These are phyloP conservation scores for Pelochelys cantorii DNA, from an alignment of 2,797 vertebrate genomes.

Conservation along the genomic window DNA sequence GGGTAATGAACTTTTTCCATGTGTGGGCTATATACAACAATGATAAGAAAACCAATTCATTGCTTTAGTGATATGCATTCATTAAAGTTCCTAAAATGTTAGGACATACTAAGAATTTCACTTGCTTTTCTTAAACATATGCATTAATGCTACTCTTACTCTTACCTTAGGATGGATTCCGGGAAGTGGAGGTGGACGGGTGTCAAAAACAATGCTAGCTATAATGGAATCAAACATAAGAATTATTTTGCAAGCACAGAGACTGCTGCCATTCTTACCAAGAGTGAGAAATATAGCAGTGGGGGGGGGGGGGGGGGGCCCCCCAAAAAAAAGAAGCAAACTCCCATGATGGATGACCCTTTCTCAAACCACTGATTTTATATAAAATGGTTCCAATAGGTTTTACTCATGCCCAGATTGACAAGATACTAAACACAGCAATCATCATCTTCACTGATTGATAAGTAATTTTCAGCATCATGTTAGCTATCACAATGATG, in stretches of 20 bases:
- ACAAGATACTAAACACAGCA: not conserved
- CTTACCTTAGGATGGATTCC: slow-evolving; percentile 72
- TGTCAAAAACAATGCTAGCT: slow-evolving; percentile 64
- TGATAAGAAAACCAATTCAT: not conserved
- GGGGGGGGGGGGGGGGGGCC: too few species aligned
- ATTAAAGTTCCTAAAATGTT: not conserved
- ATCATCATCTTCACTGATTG: not conserved
- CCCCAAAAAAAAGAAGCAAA: not conserved
- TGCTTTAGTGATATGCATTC: not conserved
- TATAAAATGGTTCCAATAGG: not conserved
- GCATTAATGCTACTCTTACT: not conserved
- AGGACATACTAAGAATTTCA: not conserved
- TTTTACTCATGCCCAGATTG: not conserved
- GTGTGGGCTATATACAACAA: not conserved
- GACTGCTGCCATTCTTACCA: not conserved
- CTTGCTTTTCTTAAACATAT: not conserved
- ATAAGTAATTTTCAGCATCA: not conserved
- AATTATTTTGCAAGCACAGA: slow-evolving; percentile 5
- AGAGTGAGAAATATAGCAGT: not conserved
- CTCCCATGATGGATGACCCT: not conserved
- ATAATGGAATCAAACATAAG: slow-evolving; percentile 36
- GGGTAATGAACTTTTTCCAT: not conserved
- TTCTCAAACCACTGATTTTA: not conserved
- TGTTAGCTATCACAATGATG: not conserved
- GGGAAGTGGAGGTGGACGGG: slow-evolving; percentile 36